phyloP scores from a whole-genome alignment of 2,113 vertebrate species.

The Calcarius ornatus region DNA sequence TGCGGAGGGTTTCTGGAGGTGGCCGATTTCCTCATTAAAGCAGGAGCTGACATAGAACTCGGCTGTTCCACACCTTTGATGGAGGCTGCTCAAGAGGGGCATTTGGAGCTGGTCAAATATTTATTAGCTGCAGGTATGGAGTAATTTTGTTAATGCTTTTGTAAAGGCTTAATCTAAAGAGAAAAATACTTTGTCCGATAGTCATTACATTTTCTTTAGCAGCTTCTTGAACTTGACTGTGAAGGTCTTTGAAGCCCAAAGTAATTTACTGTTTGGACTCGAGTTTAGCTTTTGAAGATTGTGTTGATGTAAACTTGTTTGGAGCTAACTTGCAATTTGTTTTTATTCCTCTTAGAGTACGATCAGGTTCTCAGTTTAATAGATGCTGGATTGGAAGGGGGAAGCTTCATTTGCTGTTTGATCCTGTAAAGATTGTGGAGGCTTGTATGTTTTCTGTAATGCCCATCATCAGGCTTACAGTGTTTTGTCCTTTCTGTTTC shows the following conservation, averaged over 20 bases:
- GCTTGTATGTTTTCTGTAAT: rapidly evolving
- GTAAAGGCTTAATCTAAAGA: neutral
- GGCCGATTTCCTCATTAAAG: slow-evolving; percentile 96
- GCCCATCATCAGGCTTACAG: neutral
- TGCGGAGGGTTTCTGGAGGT: slow-evolving; percentile 98
- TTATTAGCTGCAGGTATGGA: slow-evolving; percentile 90
- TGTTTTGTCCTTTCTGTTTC: neutral
- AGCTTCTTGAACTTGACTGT: neutral
- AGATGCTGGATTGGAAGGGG: neutral
- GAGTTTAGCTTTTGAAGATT: neutral
- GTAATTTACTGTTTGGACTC: neutral
- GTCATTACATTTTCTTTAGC: neutral
- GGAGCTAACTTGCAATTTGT: neutral
- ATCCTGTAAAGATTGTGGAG: neutral
- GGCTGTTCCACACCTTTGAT: slow-evolving; percentile 98
- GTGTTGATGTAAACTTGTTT: neutral
- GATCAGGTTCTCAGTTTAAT: neutral
- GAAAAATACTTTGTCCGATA: rapidly evolving
- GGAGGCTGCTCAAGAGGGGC: slow-evolving; percentile 98
- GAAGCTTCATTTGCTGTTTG: neutral
- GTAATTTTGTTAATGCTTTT: neutral
- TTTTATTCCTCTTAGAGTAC: neutral
- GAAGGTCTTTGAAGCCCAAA: neutral
- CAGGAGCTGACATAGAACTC: slow-evolving; percentile 95
- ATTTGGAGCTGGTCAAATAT: slow-evolving; percentile 97